Base-by-base conservation (phyloP, 2,797 vertebrate genomes). In the Smutsia gigantea region DNA sequence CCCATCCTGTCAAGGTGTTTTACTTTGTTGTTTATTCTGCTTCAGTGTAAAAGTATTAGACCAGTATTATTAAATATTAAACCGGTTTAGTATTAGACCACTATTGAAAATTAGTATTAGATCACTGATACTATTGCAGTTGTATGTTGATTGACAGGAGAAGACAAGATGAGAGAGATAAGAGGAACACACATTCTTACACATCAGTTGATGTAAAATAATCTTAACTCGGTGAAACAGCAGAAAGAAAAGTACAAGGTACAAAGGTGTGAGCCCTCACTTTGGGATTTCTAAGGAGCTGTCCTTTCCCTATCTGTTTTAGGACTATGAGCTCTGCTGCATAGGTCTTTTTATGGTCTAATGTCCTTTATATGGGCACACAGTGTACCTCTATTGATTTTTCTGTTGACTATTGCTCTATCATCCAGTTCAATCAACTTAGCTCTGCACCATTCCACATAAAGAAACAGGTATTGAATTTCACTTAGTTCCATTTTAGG, bases 391-490 rank as follows among this genome's bases (percentile, higher is more conserved):
- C 25, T 69, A 46, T 61, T 89, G 86, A 75, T 87, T 93, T 95
- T 94, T 95, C 82, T 97, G 25, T 91, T 68, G 51, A 88, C 57
- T 42, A 1, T 46, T 83, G n/a, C 37, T 91, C 25, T 82, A 42
- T 27, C 63, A 87, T 69, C 25, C 53, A 68, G 57, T 89, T 87
- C 90, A 93, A 68, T 90, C 77, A 29, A 25, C 7, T 57, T 82
- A 64, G 69, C 85, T 92, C 75, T 90, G 64, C 27, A 79, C 51
- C 59, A 53, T 63, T 96, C 72, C 82, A 17, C 49, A 63, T 53
- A 78, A 94, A 94, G 92, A 85, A 94, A 83, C 8, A 46, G 10
- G 82, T 85, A 82, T 37, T 74, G 72, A 93, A 68, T 95, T 96
- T 94, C 57, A 64, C 46, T 71, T 17, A 63, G 55, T 71, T 93